Evolutionary conservation across 53 echinoderm and acorn worm genomes (phyloP).

Genomic region (Actinopyga echinites): DNA sequence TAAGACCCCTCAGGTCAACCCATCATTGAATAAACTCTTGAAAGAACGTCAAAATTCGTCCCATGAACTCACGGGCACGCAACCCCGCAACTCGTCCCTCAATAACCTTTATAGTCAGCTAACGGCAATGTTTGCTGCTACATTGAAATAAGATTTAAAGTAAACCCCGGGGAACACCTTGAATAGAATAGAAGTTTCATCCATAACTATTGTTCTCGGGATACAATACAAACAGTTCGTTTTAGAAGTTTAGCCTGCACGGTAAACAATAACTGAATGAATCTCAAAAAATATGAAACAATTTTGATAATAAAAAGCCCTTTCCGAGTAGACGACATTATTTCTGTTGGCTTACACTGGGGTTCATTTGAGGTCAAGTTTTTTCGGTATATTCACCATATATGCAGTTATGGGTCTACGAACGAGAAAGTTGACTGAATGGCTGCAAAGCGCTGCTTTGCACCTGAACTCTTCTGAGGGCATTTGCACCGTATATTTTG

Average conservation of each 20-base stretch:
- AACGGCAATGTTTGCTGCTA: conserved; percentile 19
- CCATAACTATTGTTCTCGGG: conserved; percentile 14
- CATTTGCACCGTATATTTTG: no score
- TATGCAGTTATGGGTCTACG: no score
- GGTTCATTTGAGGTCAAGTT: conserved; percentile 19
- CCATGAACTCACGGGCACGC: conserved; percentile 35
- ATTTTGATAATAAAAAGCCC: conserved; percentile 20
- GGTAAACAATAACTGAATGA: conserved; percentile 35
- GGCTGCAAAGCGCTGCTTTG: no score
- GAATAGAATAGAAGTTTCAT: conserved; percentile 13
- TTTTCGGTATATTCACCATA: no score
- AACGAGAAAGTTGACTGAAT: no score
- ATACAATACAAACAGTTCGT: conserved; percentile 30
- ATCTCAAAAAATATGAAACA: conserved; percentile 30
- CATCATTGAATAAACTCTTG: no score
- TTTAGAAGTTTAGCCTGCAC: conserved; percentile 16
- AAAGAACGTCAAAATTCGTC: conserved; percentile 23
- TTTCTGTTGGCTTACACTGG: background rate
- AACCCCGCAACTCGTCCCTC: conserved; percentile 20
- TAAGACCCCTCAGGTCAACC: no score
- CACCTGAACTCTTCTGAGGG: no score
- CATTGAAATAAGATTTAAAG: background rate
- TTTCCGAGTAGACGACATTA: conserved; percentile 1
- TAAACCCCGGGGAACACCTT: conserved; percentile 13
- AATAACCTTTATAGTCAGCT: conserved; percentile 15